Evolutionary conservation across 2,888 invertebrate genomes (phyloP).

Genomic region (Drosophila colorata): DNA sequence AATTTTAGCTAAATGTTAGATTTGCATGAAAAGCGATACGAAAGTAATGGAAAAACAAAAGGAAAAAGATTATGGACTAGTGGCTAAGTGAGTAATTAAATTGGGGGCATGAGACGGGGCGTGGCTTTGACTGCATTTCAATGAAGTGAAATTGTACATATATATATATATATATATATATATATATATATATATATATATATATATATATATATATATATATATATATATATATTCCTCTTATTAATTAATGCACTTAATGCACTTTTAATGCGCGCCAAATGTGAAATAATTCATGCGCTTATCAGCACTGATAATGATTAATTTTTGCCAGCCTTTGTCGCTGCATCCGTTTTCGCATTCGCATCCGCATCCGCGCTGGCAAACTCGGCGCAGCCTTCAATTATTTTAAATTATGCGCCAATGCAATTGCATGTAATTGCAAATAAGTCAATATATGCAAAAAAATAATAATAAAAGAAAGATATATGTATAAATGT

Average conservation of each 20-base stretch:
- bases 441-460: constrained; percentile 41
- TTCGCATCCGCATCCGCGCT: constrained; percentile 14
- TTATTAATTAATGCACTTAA: constrained; percentile 74
- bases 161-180: not conserved
- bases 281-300: constrained; percentile 75
- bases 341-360: constrained; percentile 23
- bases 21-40: constrained; percentile 72
- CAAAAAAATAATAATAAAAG: not conserved
- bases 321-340: constrained; percentile 66
- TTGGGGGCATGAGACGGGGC: not conserved
- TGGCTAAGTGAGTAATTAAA: constrained; percentile 20
- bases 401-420: constrained; percentile 67
- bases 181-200: not conserved
- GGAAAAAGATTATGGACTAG: constrained; percentile 6
- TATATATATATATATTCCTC: not conserved
- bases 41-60: constrained; percentile 5
- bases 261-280: constrained; percentile 73
- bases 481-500: constrained; percentile 1
- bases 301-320: constrained; percentile 76
- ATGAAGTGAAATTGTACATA: constrained; percentile 20
- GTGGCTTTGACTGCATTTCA: constrained; percentile 7
- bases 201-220: not conserved
- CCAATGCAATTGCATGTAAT: constrained; percentile 47
- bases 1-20: constrained; percentile 67
- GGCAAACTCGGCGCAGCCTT: constrained; percentile 54